These are phyloP conservation scores for Antheraea yamamai DNA, from an alignment of 2,888 invertebrate species.

Conservation along the genomic window DNA sequence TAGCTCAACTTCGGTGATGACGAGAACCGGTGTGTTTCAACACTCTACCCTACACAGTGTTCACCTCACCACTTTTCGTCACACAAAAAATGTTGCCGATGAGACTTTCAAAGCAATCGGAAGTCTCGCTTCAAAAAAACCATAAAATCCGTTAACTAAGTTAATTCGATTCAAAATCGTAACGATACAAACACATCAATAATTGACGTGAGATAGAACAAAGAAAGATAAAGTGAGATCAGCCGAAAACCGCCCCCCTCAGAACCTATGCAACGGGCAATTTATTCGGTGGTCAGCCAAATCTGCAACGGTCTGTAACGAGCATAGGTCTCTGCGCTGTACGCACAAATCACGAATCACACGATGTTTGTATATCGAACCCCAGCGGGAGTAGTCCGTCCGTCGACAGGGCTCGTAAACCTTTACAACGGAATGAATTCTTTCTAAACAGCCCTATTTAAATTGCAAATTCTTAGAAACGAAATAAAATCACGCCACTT, in stretches of 20 bases:
- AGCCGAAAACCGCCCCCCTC: neutral
- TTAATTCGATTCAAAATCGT: neutral
- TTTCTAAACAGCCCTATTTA: neutral
- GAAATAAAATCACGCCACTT: neutral
- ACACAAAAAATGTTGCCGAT: no score
- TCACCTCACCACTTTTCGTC: no score
- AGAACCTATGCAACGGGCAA: neutral
- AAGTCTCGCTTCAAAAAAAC: no score
- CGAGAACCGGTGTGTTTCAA: no score
- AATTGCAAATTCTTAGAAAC: neutral
- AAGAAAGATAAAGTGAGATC: neutral
- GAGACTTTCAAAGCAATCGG: no score
- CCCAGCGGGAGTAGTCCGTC: slow-evolving; percentile 16
- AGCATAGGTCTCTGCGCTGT: neutral
- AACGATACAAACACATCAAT: neutral
- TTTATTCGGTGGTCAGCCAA: neutral
- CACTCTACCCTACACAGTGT: no score
- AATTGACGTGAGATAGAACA: neutral
- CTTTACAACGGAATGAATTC: neutral
- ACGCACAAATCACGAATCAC: slow-evolving; percentile 21
- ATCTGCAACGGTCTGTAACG: neutral
- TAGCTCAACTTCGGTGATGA: no score
- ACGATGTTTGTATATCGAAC: slow-evolving; percentile 22
- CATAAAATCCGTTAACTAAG: neutral
- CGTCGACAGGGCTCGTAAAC: slow-evolving; percentile 2